Percentiles rank a stretch among this genome's conserved stretches.
These are phyloP conservation scores for Sterna hirundo DNA, from an alignment of 2,113 vertebrate species.

Conservation along the genomic window DNA sequence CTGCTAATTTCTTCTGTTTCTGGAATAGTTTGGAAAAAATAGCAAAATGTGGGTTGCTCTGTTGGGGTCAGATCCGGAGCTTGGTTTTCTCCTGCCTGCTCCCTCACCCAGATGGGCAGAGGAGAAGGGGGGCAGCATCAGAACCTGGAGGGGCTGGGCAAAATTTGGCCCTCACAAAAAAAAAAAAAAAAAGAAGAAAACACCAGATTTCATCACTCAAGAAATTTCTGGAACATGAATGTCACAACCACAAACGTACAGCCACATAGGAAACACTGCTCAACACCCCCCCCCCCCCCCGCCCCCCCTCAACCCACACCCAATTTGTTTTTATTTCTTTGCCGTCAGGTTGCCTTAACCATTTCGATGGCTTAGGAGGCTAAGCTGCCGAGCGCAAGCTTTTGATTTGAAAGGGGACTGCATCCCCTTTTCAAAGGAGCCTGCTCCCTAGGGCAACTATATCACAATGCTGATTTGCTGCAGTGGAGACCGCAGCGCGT, in stretches of 20 bases:
- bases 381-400: conserved; percentile 4
- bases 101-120: background rate
- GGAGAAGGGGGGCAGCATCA: background rate
- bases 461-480: conserved; percentile 87
- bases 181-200: background rate
- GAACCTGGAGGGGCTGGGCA: background rate
- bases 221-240: conserved; percentile 71
- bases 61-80: background rate
- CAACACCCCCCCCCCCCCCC: no score
- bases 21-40: background rate
- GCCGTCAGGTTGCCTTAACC: conserved; percentile 29
- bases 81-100: background rate
- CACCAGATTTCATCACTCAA: conserved; percentile 27
- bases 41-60: background rate
- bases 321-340: conserved; percentile 1
- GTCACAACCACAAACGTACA: background rate
- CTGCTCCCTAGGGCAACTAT: conserved; percentile 66
- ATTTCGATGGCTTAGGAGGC: conserved; percentile 21
- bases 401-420: conserved; percentile 68
- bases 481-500: conserved; percentile 86
- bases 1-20: background rate
- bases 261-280: background rate
- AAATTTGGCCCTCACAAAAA: background rate
- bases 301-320: background rate
- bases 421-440: conserved; percentile 70